Conservation (phyloP, 1,140 invertebrate genomes). For the Temnothorax longispinosus region DNA sequence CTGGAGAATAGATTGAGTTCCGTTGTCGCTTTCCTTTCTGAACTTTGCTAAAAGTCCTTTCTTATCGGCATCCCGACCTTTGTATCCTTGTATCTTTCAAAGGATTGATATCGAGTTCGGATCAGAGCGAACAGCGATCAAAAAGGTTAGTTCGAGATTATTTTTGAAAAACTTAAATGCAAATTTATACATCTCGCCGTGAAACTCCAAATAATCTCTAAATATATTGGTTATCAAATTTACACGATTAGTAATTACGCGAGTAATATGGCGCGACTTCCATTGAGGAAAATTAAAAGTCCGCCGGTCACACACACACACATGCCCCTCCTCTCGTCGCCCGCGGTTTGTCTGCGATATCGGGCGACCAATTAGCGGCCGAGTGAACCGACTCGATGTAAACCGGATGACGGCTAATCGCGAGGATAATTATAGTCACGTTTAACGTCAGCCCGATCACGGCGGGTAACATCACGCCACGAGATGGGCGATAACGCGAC, state of each 20-base stretch:
- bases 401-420: conserved; percentile 66
- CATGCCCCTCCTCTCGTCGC: neutral
- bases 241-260: neutral
- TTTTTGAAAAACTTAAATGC: neutral
- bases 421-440: conserved; percentile 62
- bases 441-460: conserved; percentile 59
- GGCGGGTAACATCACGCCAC: conserved; percentile 54
- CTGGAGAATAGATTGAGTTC: too few species aligned
- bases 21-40: too few species aligned
- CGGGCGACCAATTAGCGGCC: conserved; percentile 44
- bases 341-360: conserved; percentile 29
- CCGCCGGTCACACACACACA: too few species aligned
- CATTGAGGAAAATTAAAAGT: conserved; percentile 25
- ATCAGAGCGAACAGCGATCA: neutral
- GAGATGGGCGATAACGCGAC: conserved; percentile 24
- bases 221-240: neutral
- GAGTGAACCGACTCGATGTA: conserved; percentile 45
- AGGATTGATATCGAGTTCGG: neutral
- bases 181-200: neutral
- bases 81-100: neutral
- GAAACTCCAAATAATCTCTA: neutral
- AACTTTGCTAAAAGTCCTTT: too few species aligned
- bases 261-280: neutral
- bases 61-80: too few species aligned
- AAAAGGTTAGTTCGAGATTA: neutral